phyloP scores from a whole-genome alignment of 2,888 invertebrate species.

The Xanthia togata region DNA sequence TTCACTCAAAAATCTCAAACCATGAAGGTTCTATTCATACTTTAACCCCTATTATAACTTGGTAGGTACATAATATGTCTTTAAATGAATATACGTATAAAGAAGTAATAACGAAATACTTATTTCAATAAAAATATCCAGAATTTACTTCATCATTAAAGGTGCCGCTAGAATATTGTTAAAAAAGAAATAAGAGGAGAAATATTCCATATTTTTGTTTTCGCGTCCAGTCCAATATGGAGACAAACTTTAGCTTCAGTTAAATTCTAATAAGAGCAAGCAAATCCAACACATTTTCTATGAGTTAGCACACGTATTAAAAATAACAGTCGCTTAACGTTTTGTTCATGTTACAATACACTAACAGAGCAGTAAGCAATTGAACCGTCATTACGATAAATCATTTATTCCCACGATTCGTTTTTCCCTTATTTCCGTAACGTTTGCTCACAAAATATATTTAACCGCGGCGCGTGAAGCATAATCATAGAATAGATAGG shows the following conservation, averaged over 20 bases:
- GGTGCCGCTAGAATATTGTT: neutral
- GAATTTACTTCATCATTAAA: constrained; percentile 22
- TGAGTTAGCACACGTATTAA: constrained; percentile 27
- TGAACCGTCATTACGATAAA: constrained; percentile 54
- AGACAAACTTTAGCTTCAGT: neutral
- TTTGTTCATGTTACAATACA: constrained; percentile 31
- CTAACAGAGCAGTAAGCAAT: constrained; percentile 46
- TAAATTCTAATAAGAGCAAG: constrained; percentile 26
- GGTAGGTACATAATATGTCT: neutral
- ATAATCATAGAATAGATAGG: constrained; percentile 5
- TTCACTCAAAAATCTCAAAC: too few relatives aligned
- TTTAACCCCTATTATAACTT: too few relatives aligned
- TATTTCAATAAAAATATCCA: neutral
- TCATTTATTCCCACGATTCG: constrained; percentile 41
- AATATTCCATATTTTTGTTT: constrained; percentile 4
- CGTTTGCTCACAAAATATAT: constrained; percentile 51
- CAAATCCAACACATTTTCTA: constrained; percentile 12
- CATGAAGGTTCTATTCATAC: too few relatives aligned
- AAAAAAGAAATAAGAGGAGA: neutral
- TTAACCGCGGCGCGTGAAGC: constrained; percentile 44
- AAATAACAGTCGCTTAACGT: constrained; percentile 32
- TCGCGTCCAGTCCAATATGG: neutral
- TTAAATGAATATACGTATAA: neutral
- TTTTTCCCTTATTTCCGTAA: constrained; percentile 39
- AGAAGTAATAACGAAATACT: neutral